Conservation (phyloP, 1,140 invertebrate genomes). For the Heliconius melpomene region DNA sequence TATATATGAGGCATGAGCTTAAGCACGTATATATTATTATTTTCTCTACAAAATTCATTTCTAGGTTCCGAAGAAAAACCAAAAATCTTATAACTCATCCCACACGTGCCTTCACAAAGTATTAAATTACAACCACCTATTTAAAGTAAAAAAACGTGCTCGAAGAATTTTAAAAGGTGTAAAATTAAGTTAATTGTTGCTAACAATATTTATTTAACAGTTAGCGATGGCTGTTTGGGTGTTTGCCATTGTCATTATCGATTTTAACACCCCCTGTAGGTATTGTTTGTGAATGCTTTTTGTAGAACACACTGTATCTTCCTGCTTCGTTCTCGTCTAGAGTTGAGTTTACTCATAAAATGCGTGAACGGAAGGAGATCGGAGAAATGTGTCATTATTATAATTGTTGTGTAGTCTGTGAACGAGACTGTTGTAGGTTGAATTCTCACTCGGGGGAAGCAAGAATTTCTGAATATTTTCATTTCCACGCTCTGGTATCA, state of each 20-base stretch:
- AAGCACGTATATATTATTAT: no score
- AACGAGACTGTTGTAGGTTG: not conserved
- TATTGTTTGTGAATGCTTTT: not conserved
- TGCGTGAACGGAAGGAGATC: no score
- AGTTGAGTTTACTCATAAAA: not conserved
- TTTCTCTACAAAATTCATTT: no score
- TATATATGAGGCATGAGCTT: no score
- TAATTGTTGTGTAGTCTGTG: no score
- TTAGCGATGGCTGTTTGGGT: not conserved
- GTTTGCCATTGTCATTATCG: constrained; percentile 6
- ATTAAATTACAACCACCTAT: constrained; percentile 46
- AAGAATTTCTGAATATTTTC: not conserved
- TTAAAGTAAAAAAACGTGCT: constrained; percentile 46
- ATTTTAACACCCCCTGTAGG: not conserved
- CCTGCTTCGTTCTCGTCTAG: not conserved
- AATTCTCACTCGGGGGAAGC: not conserved
- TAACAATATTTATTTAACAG: constrained; percentile 24
- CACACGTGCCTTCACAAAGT: constrained; percentile 24
- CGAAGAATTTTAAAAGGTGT: constrained; percentile 50
- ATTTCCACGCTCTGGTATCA: not conserved
- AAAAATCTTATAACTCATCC: constrained; percentile 19
- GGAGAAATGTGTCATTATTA: no score
- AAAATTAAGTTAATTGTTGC: constrained; percentile 49
- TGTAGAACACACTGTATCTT: not conserved
- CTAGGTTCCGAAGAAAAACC: no score